Evolutionary conservation across 2,113 vertebrate genomes (phyloP), one percentile per base, ranked within the genome.

Genomic region (Phalacrocorax pelagicus): DNA sequence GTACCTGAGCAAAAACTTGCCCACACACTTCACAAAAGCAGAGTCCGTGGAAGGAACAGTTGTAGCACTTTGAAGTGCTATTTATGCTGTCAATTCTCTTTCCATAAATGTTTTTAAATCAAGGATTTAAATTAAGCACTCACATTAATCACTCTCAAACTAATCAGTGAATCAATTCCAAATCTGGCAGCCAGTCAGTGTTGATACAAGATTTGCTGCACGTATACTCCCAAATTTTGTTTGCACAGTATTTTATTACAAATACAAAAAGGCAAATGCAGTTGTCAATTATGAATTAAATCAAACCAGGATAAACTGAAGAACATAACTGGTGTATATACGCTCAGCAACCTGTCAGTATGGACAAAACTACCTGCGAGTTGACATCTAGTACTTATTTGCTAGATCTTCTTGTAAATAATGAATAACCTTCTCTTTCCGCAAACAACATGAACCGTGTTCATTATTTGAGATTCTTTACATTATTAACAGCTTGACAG

Each of bases 201-300:
- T 91, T 94, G 62, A 55, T 54, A 57, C 14, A 63, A 77, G 67
- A 67, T 81, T 54, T 88, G 42, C 77, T 81, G 72, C 67, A 66
- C 1, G 1, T 70, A 84, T 40, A 47, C 61, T 90, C 72, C 71
- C 63, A 92, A 55, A 92, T 94, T 92, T 88, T 95, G 63, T 96
- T 96, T 94, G 69, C 52, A n/a, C 1, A 2, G 32, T 80, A 69
- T 95, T 90, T 92, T 82, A 86, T 55, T 84, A 83, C 72, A 94
- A 90, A 92, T 90, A 86, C 36, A 49, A 63, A 88, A 93, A 85
- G 30, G 61, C 24, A 96, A 93, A 94, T 77, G 62, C 36, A 86
- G 49, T 79, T 95, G 38, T 93, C 74, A 86, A 14, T 92, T 94
- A 83, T 38, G 32, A 92, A 84, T 81, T 15, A 94, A 95, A 78